A percentile compares a stretch with the other conserved stretches of the same genome.
Conservation (phyloP, 2,888 invertebrate species). For the Tenthredo scrophulariae region DNA sequence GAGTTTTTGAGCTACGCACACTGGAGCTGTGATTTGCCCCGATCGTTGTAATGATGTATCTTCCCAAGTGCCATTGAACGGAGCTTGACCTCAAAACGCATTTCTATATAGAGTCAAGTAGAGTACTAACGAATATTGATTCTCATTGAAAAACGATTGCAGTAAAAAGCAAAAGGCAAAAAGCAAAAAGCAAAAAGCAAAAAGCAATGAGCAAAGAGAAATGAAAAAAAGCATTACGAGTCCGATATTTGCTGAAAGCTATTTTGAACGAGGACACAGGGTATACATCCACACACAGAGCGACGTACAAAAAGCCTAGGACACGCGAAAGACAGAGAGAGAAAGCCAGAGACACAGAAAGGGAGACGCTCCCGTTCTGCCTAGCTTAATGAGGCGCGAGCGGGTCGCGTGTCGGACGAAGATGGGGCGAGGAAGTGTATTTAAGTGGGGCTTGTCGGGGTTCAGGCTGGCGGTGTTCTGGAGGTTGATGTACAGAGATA, state of each 20-base stretch:
- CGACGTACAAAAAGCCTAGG: constrained; percentile 36
- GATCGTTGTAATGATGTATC: constrained; percentile 2
- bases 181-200: not conserved
- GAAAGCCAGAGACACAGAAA: not conserved
- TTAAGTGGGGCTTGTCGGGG: constrained; percentile 53
- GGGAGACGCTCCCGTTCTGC: constrained; percentile 3
- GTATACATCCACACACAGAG: constrained; percentile 48
- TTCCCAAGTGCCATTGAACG: not conserved
- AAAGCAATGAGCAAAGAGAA: not conserved
- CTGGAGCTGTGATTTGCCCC: not conserved
- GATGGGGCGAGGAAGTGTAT: constrained; percentile 51
- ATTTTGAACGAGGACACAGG: not conserved
- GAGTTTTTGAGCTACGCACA: constrained; percentile 7
- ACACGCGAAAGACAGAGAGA: constrained; percentile 50
- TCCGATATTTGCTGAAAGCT: not conserved
- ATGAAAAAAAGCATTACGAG: not conserved
- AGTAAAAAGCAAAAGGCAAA: not conserved
- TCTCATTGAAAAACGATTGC: constrained; percentile 1
- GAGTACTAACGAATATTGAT: not conserved
- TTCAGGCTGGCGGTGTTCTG: constrained; percentile 44
- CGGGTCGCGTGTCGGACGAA: constrained; percentile 50
- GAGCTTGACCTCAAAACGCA: not conserved
- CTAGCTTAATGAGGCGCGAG: constrained; percentile 54
- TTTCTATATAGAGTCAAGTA: not conserved
- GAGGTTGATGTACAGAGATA: constrained; percentile 49